These are phyloP conservation scores for Thera obeliscata DNA, from an alignment of 2,888 invertebrate species.

Conservation along the genomic window DNA sequence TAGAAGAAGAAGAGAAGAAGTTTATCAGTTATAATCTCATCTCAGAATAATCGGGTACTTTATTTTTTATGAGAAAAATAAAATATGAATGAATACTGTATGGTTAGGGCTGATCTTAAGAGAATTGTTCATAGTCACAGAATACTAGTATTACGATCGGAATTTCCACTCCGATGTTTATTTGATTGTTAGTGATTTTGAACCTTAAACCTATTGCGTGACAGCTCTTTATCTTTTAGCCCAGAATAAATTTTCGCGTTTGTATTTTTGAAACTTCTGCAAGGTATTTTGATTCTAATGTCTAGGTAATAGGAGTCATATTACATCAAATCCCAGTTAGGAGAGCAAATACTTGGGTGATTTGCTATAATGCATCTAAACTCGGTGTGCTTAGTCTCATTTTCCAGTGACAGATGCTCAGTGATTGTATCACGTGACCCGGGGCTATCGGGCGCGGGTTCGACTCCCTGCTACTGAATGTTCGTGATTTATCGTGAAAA, in stretches of 20 bases:
- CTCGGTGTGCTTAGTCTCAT: background rate
- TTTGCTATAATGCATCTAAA: conserved; percentile 9
- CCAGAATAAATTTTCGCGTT: background rate
- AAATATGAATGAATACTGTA: background rate
- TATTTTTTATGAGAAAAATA: background rate
- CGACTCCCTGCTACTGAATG: conserved; percentile 68
- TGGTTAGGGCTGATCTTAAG: background rate
- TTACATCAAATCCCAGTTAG: background rate
- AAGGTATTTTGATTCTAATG: conserved; percentile 8
- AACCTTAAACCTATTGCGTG: background rate
- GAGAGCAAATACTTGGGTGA: background rate
- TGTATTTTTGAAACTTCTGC: background rate
- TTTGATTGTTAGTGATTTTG: background rate
- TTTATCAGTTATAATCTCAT: too few relatives aligned
- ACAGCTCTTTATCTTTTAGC: background rate
- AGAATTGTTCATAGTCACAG: conserved; percentile 40
- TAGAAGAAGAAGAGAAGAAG: too few relatives aligned
- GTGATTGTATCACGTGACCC: conserved; percentile 75
- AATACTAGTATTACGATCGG: background rate
- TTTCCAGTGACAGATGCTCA: conserved; percentile 8
- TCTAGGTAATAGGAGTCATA: background rate
- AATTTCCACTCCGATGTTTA: background rate
- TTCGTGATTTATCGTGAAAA: conserved; percentile 74
- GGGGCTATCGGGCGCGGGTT: conserved; percentile 75
- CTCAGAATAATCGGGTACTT: too few relatives aligned